These are phyloP conservation scores for Pentalonia nigronervosa DNA, from an alignment of 1,140 invertebrate species.

Conservation along the genomic window DNA sequence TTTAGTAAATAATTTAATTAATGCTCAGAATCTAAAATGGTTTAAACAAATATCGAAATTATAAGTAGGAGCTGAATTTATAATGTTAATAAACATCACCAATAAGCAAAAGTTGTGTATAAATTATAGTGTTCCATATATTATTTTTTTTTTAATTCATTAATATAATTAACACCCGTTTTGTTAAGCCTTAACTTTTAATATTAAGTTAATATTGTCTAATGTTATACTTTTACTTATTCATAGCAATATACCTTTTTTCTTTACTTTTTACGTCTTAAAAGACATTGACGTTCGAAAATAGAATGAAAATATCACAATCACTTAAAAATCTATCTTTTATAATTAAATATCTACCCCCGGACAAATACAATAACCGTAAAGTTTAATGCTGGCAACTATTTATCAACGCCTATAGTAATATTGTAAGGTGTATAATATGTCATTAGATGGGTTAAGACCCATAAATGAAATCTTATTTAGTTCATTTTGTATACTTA, in stretches of 20 bases:
- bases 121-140: neutral
- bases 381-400: neutral
- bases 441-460: neutral
- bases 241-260: neutral
- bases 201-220: neutral
- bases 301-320: neutral
- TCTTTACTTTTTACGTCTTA: neutral
- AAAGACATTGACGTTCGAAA: neutral
- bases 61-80: neutral
- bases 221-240: neutral
- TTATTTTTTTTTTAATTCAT: neutral
- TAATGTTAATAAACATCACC: neutral
- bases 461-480: conserved; percentile 41
- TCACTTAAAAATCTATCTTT: neutral
- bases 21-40: neutral
- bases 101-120: neutral
- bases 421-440: neutral
- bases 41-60: neutral
- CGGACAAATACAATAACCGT: neutral
- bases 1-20: neutral
- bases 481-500: conserved; percentile 6
- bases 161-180: neutral
- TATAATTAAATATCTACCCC: neutral
- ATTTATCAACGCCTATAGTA: conserved; percentile 31
- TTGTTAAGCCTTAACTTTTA: neutral